phyloP scores from a whole-genome alignment of 2,113 vertebrate genomes.

The Ursus arctos region DNA sequence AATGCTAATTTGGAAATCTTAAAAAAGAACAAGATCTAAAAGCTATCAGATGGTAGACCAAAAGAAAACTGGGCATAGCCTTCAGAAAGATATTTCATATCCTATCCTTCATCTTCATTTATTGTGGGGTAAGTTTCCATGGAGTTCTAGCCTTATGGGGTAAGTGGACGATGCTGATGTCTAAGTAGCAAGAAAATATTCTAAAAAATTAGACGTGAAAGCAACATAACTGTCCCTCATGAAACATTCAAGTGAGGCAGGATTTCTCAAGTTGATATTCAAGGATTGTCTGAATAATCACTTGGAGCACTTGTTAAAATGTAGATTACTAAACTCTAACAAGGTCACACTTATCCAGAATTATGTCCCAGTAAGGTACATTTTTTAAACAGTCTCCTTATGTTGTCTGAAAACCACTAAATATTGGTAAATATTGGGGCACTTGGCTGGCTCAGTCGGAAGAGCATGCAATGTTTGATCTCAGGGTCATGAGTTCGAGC shows the following conservation, averaged over 20 bases:
- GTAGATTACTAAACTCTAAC: background rate
- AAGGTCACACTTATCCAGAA: background rate
- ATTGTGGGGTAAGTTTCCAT: slow-evolving; percentile 79
- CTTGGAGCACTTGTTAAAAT: background rate
- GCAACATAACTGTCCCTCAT: background rate
- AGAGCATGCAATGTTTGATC: background rate
- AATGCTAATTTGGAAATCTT: slow-evolving; percentile 68
- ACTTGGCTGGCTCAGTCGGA: background rate
- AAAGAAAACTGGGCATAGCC: slow-evolving; percentile 69
- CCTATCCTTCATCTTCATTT: slow-evolving; percentile 64
- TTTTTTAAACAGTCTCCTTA: background rate
- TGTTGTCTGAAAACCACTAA: slow-evolving; percentile 5
- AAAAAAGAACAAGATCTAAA: slow-evolving; percentile 62
- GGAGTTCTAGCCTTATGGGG: slow-evolving; percentile 50
- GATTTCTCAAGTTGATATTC: background rate
- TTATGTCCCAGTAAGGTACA: background rate
- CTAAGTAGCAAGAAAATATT: slow-evolving; percentile 42
- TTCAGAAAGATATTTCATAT: slow-evolving; percentile 63
- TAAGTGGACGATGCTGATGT: slow-evolving; percentile 42
- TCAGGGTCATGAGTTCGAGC: background rate
- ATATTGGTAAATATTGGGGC: background rate
- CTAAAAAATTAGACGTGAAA: slow-evolving; percentile 7
- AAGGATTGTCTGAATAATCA: background rate
- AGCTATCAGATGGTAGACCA: slow-evolving; percentile 74
- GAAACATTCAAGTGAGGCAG: background rate